A percentile compares a stretch with the other conserved stretches of the same genome.
phyloP scores from a whole-genome alignment of 2,113 vertebrate species.

The Notothenia coriiceps region DNA sequence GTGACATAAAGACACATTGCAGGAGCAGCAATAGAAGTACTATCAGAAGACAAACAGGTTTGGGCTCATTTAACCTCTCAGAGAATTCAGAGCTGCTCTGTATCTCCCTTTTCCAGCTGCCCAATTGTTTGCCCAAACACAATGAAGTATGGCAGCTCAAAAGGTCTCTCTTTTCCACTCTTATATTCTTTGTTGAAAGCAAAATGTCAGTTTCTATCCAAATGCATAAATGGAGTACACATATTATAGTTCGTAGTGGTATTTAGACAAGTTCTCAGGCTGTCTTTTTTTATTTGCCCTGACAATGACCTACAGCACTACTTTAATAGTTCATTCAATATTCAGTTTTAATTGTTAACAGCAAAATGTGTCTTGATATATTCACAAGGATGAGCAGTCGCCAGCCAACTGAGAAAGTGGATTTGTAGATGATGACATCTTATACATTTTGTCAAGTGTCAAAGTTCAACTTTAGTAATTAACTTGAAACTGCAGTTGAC shows the following conservation, averaged over 20 bases:
- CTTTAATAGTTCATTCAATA: background rate
- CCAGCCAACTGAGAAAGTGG: background rate
- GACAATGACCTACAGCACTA: background rate
- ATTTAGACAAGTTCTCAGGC: conserved; percentile 8
- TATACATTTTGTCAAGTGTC: background rate
- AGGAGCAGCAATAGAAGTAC: conserved; percentile 32
- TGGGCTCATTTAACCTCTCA: conserved; percentile 59
- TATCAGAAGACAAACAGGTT: conserved; percentile 56
- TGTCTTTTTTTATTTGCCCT: background rate
- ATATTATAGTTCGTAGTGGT: background rate
- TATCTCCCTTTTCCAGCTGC: conserved; percentile 52
- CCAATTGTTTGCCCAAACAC: conserved; percentile 28
- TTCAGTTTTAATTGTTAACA: background rate
- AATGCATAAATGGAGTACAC: conserved; percentile 1
- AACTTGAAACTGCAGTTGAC: background rate
- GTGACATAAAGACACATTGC: conserved; percentile 46
- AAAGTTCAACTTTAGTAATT: background rate
- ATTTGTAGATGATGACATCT: background rate
- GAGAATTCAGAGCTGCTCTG: conserved; percentile 16
- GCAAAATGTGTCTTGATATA: background rate
- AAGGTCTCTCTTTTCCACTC: conserved; percentile 27
- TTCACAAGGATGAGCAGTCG: background rate
- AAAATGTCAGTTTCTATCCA: conserved; percentile 12
- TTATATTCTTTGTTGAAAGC: background rate
- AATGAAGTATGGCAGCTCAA: conserved; percentile 43